phyloP scores from a whole-genome alignment of 2,113 vertebrate species.

The Myotis yumanensis region DNA sequence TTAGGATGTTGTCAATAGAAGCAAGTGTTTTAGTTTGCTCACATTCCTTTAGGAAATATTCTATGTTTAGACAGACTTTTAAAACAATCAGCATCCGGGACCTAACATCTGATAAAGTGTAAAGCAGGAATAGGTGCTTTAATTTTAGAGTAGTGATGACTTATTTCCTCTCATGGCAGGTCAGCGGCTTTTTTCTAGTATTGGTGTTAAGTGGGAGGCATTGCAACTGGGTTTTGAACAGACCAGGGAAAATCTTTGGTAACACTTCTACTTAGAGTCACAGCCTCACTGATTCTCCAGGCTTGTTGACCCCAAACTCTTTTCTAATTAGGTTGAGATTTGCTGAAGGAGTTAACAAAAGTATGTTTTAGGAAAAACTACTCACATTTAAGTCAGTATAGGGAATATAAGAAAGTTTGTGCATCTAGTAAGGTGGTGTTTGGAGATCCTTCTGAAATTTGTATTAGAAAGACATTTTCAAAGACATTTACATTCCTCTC shows the following conservation, averaged over 20 bases:
- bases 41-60: conserved; percentile 64
- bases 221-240: not conserved
- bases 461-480: conserved; percentile 38
- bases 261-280: not conserved
- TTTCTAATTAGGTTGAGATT: conserved; percentile 19
- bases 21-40: conserved; percentile 56
- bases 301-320: not conserved
- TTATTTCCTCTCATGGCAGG: conserved; percentile 68
- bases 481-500: not conserved
- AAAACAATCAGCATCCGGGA: conserved; percentile 78
- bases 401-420: not conserved
- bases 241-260: not conserved
- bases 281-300: not conserved
- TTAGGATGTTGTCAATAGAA: conserved; percentile 66
- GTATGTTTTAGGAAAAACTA: not conserved
- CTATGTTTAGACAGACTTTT: conserved; percentile 77
- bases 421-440: not conserved
- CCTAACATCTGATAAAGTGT: conserved; percentile 69
- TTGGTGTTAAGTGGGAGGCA: not conserved
- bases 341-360: conserved; percentile 13
- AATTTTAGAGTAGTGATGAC: conserved; percentile 72
- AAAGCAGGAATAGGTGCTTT: conserved; percentile 74
- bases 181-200: conserved; percentile 8
- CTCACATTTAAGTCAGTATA: not conserved
- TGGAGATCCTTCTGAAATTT: not conserved